phyloP scores from a whole-genome alignment of 2,888 invertebrate genomes.

The Sphaerophoria rueppellii region DNA sequence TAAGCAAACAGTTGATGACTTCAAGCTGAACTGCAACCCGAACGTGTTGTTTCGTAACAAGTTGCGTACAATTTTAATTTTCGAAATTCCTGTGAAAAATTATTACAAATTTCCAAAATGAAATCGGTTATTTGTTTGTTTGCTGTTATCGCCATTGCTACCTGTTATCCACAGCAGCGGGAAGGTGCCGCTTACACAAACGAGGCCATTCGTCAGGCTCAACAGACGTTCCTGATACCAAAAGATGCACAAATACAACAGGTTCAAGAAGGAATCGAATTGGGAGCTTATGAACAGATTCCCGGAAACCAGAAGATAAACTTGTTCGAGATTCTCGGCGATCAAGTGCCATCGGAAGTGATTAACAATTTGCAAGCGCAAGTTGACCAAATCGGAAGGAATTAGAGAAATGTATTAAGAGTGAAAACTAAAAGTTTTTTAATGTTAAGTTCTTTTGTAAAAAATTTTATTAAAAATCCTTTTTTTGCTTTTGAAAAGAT shows the following conservation, averaged over 20 bases:
- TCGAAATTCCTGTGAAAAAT: neutral
- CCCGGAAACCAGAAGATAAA: slow-evolving; percentile 93
- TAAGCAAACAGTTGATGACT: slow-evolving; percentile 60
- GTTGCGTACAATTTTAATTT: neutral
- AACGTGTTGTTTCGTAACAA: neutral
- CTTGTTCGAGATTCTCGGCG: slow-evolving; percentile 92
- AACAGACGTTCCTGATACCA: slow-evolving; percentile 92
- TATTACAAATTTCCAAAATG: slow-evolving; percentile 39
- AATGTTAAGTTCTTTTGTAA: slow-evolving; percentile 48
- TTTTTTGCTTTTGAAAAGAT: slow-evolving; percentile 2
- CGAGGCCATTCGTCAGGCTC: slow-evolving; percentile 93
- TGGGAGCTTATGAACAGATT: slow-evolving; percentile 93
- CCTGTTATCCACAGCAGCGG: slow-evolving; percentile 86
- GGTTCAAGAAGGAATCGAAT: slow-evolving; percentile 92
- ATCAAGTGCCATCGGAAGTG: slow-evolving; percentile 93
- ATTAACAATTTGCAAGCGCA: slow-evolving; percentile 93
- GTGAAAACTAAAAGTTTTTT: slow-evolving; percentile 25
- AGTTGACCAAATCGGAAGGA: slow-evolving; percentile 91
- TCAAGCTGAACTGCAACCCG: slow-evolving; percentile 49
- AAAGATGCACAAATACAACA: slow-evolving; percentile 94
- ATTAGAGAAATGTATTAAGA: slow-evolving; percentile 79
- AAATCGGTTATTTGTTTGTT: slow-evolving; percentile 75
- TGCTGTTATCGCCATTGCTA: slow-evolving; percentile 75
- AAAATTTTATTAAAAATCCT: slow-evolving; percentile 29
- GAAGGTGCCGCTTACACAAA: slow-evolving; percentile 92